A percentile compares a stretch with the other conserved stretches of the same genome.
These are phyloP conservation scores for Grus americana DNA, from an alignment of 2,113 vertebrate species.

Conservation along the genomic window DNA sequence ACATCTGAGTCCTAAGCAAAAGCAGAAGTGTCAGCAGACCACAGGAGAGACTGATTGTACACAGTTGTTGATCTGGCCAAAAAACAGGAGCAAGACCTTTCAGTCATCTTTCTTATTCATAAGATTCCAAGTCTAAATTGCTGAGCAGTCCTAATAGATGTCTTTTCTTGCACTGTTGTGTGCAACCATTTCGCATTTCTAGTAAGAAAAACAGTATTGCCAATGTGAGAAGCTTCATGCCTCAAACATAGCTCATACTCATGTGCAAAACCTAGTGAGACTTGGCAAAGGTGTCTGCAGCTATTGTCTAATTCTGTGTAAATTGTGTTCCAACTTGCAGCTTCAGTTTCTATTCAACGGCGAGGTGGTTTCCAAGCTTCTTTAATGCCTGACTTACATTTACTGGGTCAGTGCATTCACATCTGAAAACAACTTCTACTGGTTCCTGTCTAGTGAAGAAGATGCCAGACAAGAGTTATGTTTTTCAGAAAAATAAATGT, in stretches of 20 bases:
- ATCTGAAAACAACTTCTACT: background rate
- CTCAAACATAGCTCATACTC: background rate
- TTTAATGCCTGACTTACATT: background rate
- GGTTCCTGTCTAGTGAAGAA: background rate
- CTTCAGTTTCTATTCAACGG: background rate
- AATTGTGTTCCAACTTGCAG: background rate
- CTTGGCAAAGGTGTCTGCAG: background rate
- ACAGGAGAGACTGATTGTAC: background rate
- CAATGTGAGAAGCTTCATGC: background rate
- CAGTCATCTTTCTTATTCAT: background rate
- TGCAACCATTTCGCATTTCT: constrained; percentile 9
- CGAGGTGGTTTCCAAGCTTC: background rate
- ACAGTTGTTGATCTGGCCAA: background rate
- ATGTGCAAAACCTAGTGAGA: background rate
- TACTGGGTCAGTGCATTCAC: background rate
- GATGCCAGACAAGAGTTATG: background rate
- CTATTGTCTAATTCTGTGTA: background rate
- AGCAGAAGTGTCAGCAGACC: background rate
- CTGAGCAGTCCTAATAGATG: background rate
- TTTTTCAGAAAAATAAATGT: background rate
- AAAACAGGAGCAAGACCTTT: background rate
- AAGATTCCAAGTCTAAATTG: background rate
- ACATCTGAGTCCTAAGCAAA: background rate
- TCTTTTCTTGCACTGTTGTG: background rate
- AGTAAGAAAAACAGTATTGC: background rate